These are phyloP conservation scores for Myodes glareolus DNA, from an alignment of 2,113 vertebrate genomes.

Conservation along the genomic window DNA sequence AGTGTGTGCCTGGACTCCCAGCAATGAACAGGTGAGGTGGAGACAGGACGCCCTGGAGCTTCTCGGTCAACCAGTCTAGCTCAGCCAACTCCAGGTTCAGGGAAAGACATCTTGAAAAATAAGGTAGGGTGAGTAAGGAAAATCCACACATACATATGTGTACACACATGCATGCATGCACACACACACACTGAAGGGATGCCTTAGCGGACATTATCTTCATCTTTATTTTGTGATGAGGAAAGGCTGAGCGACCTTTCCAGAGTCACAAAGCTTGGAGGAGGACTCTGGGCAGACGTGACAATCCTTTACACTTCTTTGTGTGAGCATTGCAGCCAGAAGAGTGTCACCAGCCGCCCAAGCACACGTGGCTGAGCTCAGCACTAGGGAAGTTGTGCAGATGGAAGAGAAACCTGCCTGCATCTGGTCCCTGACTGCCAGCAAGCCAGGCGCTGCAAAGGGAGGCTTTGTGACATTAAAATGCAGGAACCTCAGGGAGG, in stretches of 20 bases:
- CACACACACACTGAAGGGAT: neutral
- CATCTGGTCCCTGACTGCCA: no score
- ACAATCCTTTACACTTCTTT: neutral
- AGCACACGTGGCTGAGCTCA: neutral
- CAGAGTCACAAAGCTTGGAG: neutral
- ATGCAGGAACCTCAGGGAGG: neutral
- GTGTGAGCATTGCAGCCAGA: neutral
- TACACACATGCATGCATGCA: neutral
- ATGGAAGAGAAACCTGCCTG: neutral
- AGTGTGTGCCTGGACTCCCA: neutral
- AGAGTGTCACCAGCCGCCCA: neutral
- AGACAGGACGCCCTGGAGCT: neutral
- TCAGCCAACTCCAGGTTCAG: neutral
- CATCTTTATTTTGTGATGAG: neutral
- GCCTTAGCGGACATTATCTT: neutral
- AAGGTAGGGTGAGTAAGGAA: neutral
- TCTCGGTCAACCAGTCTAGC: neutral
- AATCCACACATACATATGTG: neutral
- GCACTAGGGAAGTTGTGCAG: neutral
- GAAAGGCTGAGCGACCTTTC: neutral
- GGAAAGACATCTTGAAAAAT: neutral
- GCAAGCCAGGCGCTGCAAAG: neutral
- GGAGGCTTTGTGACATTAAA: neutral
- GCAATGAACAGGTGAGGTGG: neutral
- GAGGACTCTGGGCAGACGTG: neutral